Conservation (phyloP, 1,140 invertebrate species). For the Polypedilum pembai region DNA sequence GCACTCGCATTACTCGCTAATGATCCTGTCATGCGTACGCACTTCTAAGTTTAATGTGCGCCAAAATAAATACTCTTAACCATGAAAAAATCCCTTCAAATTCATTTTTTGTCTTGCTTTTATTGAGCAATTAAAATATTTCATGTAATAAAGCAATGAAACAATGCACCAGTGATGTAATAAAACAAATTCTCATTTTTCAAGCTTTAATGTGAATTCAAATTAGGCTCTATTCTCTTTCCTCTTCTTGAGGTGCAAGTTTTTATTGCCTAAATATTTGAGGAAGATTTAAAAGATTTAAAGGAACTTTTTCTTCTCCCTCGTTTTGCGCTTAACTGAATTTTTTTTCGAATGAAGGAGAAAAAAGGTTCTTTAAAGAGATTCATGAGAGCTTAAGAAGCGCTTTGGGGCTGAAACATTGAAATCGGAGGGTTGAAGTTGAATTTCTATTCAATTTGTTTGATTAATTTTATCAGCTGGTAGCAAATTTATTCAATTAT, state of each 20-base stretch:
- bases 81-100: not conserved
- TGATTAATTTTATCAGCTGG: too few relatives aligned
- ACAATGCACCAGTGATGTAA: slow-evolving; percentile 15
- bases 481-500: too few relatives aligned
- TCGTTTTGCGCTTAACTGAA: not conserved
- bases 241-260: too few relatives aligned
- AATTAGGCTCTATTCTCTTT: too few relatives aligned
- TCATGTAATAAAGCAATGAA: not conserved
- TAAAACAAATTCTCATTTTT: not conserved
- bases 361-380: too few relatives aligned
- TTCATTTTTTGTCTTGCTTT: slow-evolving; percentile 2
- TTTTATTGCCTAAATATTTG: too few relatives aligned
- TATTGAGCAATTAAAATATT: slow-evolving; percentile 25
- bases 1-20: not conserved
- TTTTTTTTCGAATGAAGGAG: not conserved
- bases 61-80: not conserved
- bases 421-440: too few relatives aligned
- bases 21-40: slow-evolving; percentile 15
- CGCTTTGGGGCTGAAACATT: too few relatives aligned
- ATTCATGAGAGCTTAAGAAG: too few relatives aligned
- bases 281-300: not conserved
- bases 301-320: not conserved
- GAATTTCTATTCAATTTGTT: too few relatives aligned
- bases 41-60: not conserved
- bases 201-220: not conserved